These are phyloP conservation scores for Sylvilagus bachmani DNA, from an alignment of 2,113 vertebrate genomes.

Conservation along the genomic window DNA sequence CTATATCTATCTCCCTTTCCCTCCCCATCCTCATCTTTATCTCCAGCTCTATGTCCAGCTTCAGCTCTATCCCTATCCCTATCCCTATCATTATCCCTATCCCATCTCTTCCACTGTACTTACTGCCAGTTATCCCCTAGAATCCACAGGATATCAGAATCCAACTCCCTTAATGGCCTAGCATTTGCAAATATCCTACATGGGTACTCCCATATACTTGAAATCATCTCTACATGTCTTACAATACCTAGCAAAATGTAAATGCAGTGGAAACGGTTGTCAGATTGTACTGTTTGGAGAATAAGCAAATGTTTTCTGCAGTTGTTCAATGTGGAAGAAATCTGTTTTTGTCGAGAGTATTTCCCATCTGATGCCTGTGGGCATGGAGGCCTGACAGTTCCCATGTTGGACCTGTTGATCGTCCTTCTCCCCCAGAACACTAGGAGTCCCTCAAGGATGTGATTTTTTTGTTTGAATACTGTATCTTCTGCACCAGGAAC, in stretches of 20 bases:
- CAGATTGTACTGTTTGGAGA: not conserved
- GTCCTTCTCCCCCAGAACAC: not conserved
- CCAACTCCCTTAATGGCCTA: not conserved
- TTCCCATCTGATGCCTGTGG: not conserved
- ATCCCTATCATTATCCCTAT: too few species aligned
- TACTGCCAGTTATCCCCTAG: not conserved
- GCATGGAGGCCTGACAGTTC: not conserved
- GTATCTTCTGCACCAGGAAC: not conserved
- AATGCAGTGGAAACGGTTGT: not conserved
- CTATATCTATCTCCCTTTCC: too few species aligned
- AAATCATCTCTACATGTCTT: not conserved
- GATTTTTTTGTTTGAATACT: not conserved
- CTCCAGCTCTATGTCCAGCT: too few species aligned
- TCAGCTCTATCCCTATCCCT: not conserved
- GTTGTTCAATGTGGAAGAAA: not conserved
- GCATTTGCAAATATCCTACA: not conserved
- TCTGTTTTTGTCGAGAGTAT: not conserved
- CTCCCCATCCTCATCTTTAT: too few species aligned
- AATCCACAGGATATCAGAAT: not conserved
- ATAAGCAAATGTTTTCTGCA: not conserved
- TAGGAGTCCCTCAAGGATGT: not conserved
- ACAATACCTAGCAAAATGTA: not conserved
- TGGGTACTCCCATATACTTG: not conserved
- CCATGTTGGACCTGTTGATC: not conserved
- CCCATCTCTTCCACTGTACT: not conserved